phyloP scores from a whole-genome alignment of 2,797 vertebrate genomes.

The Streptopelia turtur region DNA sequence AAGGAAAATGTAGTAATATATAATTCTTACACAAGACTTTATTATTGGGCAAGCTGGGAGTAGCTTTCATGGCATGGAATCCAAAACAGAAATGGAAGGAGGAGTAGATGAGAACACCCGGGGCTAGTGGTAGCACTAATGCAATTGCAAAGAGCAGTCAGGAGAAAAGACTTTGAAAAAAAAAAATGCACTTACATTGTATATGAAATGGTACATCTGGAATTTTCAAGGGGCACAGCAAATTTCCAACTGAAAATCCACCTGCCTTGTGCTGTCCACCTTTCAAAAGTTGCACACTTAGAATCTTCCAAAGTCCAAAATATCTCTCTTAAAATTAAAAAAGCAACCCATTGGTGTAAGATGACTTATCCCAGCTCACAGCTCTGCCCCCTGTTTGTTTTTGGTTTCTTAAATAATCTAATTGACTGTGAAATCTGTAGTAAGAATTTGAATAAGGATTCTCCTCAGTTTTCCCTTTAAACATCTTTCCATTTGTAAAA shows the following conservation, averaged over 20 bases:
- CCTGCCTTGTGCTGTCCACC: not conserved
- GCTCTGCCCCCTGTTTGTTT: not conserved
- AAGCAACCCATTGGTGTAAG: not conserved
- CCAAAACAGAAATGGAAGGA: not conserved
- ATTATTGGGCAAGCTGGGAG: not conserved
- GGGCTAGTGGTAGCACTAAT: not conserved
- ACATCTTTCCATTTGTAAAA: not conserved
- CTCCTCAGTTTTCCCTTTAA: not conserved
- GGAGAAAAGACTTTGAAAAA: not conserved
- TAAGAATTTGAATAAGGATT: not conserved
- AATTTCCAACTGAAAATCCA: not conserved
- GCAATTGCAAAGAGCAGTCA: not conserved
- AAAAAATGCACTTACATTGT: not conserved
- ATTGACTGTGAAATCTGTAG: not conserved
- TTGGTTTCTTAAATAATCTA: not conserved
- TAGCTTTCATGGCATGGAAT: not conserved
- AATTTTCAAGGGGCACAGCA: not conserved
- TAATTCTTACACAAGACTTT: not conserved
- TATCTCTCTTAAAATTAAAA: not conserved
- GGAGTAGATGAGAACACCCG: not conserved
- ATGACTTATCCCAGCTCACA: not conserved
- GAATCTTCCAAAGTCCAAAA: not conserved
- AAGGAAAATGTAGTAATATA: not conserved
- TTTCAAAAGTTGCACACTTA: not conserved
- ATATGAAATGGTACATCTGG: not conserved